Evolutionary conservation across 2,888 invertebrate genomes (phyloP), one percentile per base, ranked within the genome.

Genomic region (Stenotaenia linearis): DNA sequence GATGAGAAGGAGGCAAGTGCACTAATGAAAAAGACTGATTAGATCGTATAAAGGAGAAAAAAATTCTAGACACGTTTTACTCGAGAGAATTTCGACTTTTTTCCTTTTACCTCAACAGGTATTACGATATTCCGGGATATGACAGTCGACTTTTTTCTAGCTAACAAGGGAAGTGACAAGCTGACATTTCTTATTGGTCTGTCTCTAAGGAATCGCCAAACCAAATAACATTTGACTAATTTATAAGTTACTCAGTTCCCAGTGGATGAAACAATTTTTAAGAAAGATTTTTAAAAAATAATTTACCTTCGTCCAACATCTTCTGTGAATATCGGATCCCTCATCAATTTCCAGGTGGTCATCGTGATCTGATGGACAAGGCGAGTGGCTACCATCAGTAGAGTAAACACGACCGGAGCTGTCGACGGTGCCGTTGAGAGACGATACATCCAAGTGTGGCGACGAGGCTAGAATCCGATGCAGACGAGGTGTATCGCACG

Each of bases 401-500:
- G 80, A 75, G 79, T 79, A 81, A n/a, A 79, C 77, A 23, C 77
- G 80, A n/a, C 81, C 80, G 32, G 80, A 74, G 81, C 81, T 81
- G 74, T 80, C 80, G 23, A 79, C 76, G n/a, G 80, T 80, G 50
- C 80, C 80, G 35, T 80, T 80, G 76, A 30, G 35, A 50, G 80
- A 80, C 35, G 80, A 79, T 15, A 79, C 78, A 37, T 80, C 79
- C 37, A 80, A 28, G 28, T 75, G 79, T 15, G 78, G 77, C 25
- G 75, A 74, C 37, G 79, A 18, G 35, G 79, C 28, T 5, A 78
- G 50, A 32, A 78, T 78, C 50, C 50, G 78, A 25, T 78, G 78
- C 15, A 78, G 21, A 12, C 78, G 78, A 78, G 78, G 78, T 4
- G 25, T 56, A 23, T 69, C 69, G 37, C 23, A 77, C 5, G 32